Conservation (phyloP, 2,113 vertebrate species). For the Turnix velox region DNA sequence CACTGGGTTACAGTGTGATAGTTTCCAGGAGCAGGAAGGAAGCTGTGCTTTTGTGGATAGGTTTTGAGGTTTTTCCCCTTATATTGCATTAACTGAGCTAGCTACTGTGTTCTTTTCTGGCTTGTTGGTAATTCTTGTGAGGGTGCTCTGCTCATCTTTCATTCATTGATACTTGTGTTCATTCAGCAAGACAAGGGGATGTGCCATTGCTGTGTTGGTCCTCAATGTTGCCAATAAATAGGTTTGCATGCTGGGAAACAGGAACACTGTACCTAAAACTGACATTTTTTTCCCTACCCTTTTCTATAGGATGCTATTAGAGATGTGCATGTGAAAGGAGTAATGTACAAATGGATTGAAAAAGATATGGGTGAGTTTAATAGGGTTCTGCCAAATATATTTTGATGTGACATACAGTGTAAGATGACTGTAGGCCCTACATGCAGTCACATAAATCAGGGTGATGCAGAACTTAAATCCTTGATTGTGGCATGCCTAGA, state of each 20-base stretch:
- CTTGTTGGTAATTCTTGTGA: not conserved
- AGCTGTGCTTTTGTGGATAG: not conserved
- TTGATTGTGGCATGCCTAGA: not conserved
- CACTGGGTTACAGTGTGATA: not conserved
- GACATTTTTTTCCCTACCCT: not conserved
- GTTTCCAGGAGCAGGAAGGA: not conserved
- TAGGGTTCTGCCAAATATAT: not conserved
- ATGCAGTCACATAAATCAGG: not conserved
- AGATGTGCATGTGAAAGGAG: slow-evolving; percentile 80
- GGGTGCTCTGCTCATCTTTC: not conserved
- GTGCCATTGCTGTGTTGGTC: not conserved
- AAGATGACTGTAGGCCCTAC: not conserved
- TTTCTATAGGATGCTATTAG: slow-evolving; percentile 77
- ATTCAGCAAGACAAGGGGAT: not conserved
- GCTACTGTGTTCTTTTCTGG: not conserved
- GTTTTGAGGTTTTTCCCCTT: not conserved
- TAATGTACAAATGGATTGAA: slow-evolving; percentile 84
- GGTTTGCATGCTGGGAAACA: not conserved
- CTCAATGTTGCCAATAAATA: not conserved
- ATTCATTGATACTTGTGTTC: not conserved
- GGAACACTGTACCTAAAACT: not conserved
- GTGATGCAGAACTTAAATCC: not conserved
- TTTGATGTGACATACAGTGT: not conserved
- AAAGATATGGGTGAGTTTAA: slow-evolving; percentile 77
- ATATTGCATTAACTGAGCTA: not conserved